These are phyloP conservation scores for Verasper variegatus DNA, from an alignment of 2,113 vertebrate genomes.

Conservation along the genomic window DNA sequence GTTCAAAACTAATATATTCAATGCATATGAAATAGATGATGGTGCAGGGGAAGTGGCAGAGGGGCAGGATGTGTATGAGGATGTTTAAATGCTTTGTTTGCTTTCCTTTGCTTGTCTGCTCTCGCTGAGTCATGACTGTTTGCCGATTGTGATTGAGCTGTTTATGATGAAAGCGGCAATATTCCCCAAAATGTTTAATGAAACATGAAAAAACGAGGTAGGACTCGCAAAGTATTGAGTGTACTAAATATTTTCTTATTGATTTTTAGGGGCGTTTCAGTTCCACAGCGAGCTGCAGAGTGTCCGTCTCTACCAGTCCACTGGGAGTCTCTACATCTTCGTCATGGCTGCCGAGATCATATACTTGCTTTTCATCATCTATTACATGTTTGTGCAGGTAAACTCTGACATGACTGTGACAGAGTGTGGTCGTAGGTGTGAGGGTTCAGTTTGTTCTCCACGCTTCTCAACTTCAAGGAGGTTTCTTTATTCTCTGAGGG, in stretches of 20 bases:
- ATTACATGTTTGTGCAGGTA: constrained; percentile 93
- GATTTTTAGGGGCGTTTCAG: constrained; percentile 86
- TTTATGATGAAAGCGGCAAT: no score
- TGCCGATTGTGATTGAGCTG: no score
- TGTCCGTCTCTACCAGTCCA: constrained; percentile 87
- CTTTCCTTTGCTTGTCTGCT: no score
- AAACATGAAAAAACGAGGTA: no score
- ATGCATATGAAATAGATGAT: no score
- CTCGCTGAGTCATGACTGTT: no score
- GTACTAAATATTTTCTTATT: not conserved
- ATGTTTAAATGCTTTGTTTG: no score
- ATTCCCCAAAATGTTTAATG: no score
- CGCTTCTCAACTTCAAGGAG: no score
- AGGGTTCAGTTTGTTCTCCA: not conserved
- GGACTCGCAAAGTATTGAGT: not conserved
- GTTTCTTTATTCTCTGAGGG: not conserved
- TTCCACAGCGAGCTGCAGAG: constrained; percentile 82
- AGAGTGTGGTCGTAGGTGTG: not conserved
- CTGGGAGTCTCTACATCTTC: constrained; percentile 85
- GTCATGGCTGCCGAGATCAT: constrained; percentile 87
- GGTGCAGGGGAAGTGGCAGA: no score
- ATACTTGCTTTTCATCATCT: constrained; percentile 90
- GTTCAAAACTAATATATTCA: no score
- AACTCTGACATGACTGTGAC: constrained; percentile 23
- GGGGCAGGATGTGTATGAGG: no score